Percentiles rank a stretch among this genome's conserved stretches.
phyloP scores from a whole-genome alignment of 2,888 invertebrate species.

The Papilio elwesi region DNA sequence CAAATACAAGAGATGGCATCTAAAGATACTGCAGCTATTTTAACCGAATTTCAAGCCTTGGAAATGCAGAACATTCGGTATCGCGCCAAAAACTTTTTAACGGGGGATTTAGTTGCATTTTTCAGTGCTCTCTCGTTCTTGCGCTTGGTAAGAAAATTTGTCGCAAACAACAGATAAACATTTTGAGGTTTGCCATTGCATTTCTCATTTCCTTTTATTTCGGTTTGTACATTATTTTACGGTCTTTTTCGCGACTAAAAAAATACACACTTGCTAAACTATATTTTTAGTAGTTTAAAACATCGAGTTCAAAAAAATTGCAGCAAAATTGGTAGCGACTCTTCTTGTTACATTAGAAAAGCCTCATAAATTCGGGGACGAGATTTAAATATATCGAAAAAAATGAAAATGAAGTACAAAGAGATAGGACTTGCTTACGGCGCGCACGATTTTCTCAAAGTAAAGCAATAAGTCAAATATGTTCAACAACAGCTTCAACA shows the following conservation, averaged over 20 bases:
- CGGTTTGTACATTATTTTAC: neutral
- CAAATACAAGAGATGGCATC: slow-evolving; percentile 24
- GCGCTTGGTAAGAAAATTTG: slow-evolving; percentile 24
- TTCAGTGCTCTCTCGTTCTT: slow-evolving; percentile 11
- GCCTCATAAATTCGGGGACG: too few relatives aligned
- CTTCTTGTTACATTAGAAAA: too few relatives aligned
- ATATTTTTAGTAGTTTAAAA: too few relatives aligned
- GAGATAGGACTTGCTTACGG: too few relatives aligned
- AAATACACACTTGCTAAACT: too few relatives aligned
- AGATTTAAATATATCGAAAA: too few relatives aligned
- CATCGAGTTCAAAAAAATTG: too few relatives aligned
- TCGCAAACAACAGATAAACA: slow-evolving; percentile 16
- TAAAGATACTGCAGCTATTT: slow-evolving; percentile 27
- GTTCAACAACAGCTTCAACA: too few relatives aligned
- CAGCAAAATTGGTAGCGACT: too few relatives aligned
- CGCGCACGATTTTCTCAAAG: too few relatives aligned
- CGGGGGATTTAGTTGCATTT: slow-evolving; percentile 29
- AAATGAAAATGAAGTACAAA: too few relatives aligned
- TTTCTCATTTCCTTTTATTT: neutral
- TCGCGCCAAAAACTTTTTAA: slow-evolving; percentile 33
- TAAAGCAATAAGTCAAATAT: too few relatives aligned
- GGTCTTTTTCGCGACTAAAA: neutral
- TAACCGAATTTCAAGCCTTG: slow-evolving; percentile 25
- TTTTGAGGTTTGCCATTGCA: slow-evolving; percentile 18
- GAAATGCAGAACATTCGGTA: slow-evolving; percentile 32